phyloP scores from a whole-genome alignment of 2,888 invertebrate genomes.

The Agriopis marginaria region DNA sequence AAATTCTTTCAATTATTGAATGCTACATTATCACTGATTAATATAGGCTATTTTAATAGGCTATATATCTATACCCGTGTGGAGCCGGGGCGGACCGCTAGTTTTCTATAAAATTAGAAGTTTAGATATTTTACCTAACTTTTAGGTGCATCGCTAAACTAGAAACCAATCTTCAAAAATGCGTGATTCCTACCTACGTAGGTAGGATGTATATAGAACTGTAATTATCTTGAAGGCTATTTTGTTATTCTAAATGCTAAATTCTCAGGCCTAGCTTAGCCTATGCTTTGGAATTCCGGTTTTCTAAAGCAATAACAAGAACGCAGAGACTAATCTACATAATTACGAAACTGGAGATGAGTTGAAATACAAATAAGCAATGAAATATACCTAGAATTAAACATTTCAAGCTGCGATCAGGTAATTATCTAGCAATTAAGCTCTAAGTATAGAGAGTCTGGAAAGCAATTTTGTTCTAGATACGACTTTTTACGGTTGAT shows the following conservation, averaged over 20 bases:
- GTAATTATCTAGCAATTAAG: neutral
- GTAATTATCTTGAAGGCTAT: conserved; percentile 2
- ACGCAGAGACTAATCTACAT: conserved; percentile 25
- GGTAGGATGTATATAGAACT: neutral
- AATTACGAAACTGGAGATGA: conserved; percentile 29
- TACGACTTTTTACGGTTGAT: no score
- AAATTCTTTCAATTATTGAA: no score
- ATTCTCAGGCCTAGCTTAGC: conserved; percentile 11
- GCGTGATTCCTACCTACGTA: neutral
- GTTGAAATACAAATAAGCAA: conserved; percentile 23
- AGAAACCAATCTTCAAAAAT: neutral
- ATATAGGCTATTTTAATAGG: no score
- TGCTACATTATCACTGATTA: no score
- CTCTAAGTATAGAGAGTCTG: neutral
- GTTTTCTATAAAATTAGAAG: no score
- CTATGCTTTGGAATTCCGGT: conserved; percentile 22
- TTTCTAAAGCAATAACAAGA: conserved; percentile 25
- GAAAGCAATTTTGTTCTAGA: neutral
- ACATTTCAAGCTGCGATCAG: conserved; percentile 20
- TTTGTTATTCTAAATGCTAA: conserved; percentile 7
- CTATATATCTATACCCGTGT: no score
- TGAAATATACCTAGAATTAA: conserved; percentile 5
- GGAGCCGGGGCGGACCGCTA: no score
- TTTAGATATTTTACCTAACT: neutral
- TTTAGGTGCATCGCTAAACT: neutral